Percentiles rank a stretch among this genome's conserved stretches.
Conservation (phyloP, 2,888 invertebrate species). For the Drosophila limbata region DNA sequence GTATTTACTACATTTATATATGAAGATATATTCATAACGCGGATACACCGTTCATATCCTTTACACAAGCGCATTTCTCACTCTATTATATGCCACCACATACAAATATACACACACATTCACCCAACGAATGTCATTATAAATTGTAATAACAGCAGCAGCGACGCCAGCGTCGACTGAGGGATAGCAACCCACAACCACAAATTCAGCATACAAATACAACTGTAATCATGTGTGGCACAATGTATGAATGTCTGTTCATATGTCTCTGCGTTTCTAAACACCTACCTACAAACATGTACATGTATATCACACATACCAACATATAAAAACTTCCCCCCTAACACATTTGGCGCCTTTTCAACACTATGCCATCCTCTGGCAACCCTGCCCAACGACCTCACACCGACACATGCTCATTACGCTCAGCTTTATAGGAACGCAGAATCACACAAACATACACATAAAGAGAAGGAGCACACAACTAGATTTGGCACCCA, state of each 20-base stretch:
- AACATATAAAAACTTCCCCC: constrained; percentile 19
- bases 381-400: constrained; percentile 56
- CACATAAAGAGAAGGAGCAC: constrained; percentile 23
- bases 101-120: constrained; percentile 23
- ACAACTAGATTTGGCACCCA: constrained; percentile 55
- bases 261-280: constrained; percentile 60
- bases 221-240: constrained; percentile 80
- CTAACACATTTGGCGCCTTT: constrained; percentile 77
- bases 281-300: constrained; percentile 63
- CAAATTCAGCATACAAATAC: constrained; percentile 80
- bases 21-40: constrained; percentile 75
- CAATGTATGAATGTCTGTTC: constrained; percentile 36
- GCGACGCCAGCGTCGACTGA: constrained; percentile 61
- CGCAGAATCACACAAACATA: constrained; percentile 44
- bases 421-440: constrained; percentile 77
- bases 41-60: constrained; percentile 74
- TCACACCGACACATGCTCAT: constrained; percentile 71
- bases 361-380: constrained; percentile 60
- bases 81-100: constrained; percentile 62
- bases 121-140: constrained; percentile 80
- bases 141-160: constrained; percentile 82
- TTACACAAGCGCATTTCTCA: constrained; percentile 69
- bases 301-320: constrained; percentile 30
- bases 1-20: constrained; percentile 19
- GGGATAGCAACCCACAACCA: constrained; percentile 61